phyloP scores from a whole-genome alignment of 2,113 vertebrate species.

The Cromileptes altivelis region DNA sequence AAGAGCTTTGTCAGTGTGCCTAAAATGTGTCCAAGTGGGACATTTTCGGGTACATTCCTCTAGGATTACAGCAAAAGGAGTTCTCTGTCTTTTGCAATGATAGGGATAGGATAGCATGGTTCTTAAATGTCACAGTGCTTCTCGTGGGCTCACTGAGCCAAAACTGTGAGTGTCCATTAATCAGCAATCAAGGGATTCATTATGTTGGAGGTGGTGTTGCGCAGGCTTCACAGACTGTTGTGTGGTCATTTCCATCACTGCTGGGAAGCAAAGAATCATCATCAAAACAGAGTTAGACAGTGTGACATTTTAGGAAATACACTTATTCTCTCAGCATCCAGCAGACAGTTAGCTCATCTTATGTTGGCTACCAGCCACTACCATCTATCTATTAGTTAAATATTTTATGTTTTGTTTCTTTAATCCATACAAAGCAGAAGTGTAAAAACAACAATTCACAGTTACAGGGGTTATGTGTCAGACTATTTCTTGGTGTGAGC shows the following conservation, averaged over 20 bases:
- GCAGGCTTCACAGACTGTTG: not conserved
- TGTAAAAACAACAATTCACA: not conserved
- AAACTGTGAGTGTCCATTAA: conserved; percentile 45
- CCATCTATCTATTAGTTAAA: not conserved
- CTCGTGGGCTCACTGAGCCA: conserved; percentile 27
- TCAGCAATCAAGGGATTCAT: conserved; percentile 46
- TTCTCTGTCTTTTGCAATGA: conserved; percentile 44
- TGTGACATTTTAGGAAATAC: not conserved
- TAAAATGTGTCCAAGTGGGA: conserved; percentile 54
- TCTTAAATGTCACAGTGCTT: conserved; percentile 64
- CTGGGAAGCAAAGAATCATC: not conserved
- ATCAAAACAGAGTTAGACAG: conserved; percentile 4
- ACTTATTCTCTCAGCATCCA: not conserved
- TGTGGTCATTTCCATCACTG: conserved; percentile 3
- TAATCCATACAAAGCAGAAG: not conserved
- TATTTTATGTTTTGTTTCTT: not conserved
- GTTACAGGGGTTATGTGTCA: not conserved
- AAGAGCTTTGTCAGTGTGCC: conserved; percentile 21
- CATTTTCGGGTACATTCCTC: conserved; percentile 64
- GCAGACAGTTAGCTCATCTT: not conserved
- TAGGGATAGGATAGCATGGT: conserved; percentile 47
- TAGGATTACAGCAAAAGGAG: conserved; percentile 72
- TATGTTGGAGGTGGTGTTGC: conserved; percentile 23
- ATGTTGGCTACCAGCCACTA: not conserved
- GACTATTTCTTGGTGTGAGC: not conserved